These are phyloP conservation scores for Eilema caniola DNA, from an alignment of 2,888 invertebrate genomes.

Conservation along the genomic window DNA sequence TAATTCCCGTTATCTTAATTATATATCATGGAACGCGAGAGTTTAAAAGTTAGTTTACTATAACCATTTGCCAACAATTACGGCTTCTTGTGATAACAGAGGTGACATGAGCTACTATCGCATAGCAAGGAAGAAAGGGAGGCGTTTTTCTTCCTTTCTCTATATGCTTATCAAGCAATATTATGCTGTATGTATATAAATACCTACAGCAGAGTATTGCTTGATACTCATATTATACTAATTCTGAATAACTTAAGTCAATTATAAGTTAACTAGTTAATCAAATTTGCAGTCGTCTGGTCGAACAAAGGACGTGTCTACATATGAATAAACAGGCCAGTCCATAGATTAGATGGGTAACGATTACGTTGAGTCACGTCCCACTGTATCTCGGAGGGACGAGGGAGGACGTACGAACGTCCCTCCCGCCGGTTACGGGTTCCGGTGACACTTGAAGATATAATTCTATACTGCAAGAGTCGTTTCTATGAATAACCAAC, in stretches of 20 bases:
- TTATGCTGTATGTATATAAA: no score
- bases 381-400: not conserved
- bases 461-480: no score
- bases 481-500: no score
- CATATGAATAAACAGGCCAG: not conserved
- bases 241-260: not conserved
- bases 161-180: no score
- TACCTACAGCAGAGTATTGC: not conserved
- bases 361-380: not conserved
- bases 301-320: slow-evolving; percentile 2
- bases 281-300: not conserved
- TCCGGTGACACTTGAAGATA: not conserved
- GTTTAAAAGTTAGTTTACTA: no score
- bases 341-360: not conserved
- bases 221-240: not conserved
- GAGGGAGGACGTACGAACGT: not conserved
- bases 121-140: no score
- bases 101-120: no score
- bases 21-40: no score
- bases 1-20: no score
- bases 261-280: not conserved
- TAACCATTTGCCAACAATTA: no score
- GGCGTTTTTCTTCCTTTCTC: no score
- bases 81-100: no score
- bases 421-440: not conserved